Evolutionary conservation across 2,113 vertebrate species (phyloP), one percentile per base, ranked within the genome.

Genomic region (Oncorhynchus gorbuscha): DNA sequence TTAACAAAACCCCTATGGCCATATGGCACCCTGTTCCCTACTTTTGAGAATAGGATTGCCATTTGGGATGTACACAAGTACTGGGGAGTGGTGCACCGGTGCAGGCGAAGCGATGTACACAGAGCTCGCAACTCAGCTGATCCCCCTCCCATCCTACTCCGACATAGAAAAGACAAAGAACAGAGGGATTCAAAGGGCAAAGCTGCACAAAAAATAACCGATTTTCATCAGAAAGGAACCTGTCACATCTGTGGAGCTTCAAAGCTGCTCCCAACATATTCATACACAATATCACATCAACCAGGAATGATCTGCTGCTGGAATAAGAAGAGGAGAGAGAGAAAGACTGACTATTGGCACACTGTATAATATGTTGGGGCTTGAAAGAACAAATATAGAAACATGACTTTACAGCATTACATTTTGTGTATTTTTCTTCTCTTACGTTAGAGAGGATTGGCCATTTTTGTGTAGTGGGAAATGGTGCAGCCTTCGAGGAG

Each of bases 181-280:
- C 66, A 65, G 75, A 79, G 72, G 71, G 58, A 84, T 89, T 89
- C 83, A 86, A 89, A 87, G 86, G 78, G 84, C 81, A 79, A 73
- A 78, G 58, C 69, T 76, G 85, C 83, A 13, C 79, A 24, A 61
- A 80, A 70, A 58, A 70, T 67, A 71, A 74, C 45, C 30, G 72
- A 80, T 89, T 89, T 90, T 88, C 85, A 85, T 89, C 81, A 84
- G 82, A 91, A 89, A 81, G 77, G 81, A 85, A 64, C 79, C 82
- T 83, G 79, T 73, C 83, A 87, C 77, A 76, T 80, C 76, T 87
- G 70, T 78, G 61, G 55, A 71, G 73, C 81, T 87, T 91, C 88
- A 85, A 90, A 89, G 87, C 78, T 65, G 73, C 55, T 76, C 67
- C 67, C 68, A 82, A 62, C 9, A 24, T 75, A 76, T 87, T 85